These are phyloP conservation scores for Phortica magna DNA, from an alignment of 2,888 invertebrate species.

Conservation along the genomic window DNA sequence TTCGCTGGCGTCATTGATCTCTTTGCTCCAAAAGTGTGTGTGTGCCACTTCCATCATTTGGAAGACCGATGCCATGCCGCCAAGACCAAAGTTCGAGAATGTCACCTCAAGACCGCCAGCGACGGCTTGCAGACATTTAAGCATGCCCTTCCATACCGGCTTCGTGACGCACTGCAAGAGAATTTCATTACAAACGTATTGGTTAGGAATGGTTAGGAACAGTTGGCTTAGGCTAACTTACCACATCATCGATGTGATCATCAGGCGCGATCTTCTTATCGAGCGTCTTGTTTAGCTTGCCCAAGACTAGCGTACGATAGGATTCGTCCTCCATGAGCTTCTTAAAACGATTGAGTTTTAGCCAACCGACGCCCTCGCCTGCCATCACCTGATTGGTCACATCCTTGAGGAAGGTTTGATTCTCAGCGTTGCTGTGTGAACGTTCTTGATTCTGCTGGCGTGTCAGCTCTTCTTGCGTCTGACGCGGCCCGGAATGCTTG, in stretches of 20 bases:
- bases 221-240: constrained; percentile 79
- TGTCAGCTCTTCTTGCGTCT: constrained; percentile 83
- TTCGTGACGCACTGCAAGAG: constrained; percentile 86
- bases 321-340: constrained; percentile 99
- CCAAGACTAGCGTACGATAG: constrained; percentile 96
- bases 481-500: constrained; percentile 86
- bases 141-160: constrained; percentile 97
- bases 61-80: constrained; percentile 98
- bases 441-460: constrained; percentile 85
- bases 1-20: constrained; percentile 82
- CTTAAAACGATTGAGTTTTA: constrained; percentile 93
- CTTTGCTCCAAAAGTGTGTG: constrained; percentile 98
- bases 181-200: background rate
- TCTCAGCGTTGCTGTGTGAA: constrained; percentile 89
- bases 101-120: constrained; percentile 94
- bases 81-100: constrained; percentile 94
- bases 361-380: constrained; percentile 89
- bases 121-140: constrained; percentile 93
- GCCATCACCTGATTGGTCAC: constrained; percentile 80
- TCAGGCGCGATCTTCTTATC: constrained; percentile 95
- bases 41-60: constrained; percentile 98
- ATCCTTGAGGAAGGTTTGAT: constrained; percentile 95
- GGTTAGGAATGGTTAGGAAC: background rate
- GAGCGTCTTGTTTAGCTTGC: constrained; percentile 95
- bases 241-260: constrained; percentile 98